Conservation (phyloP, 2,797 vertebrate species). For the Botia almorhae region DNA sequence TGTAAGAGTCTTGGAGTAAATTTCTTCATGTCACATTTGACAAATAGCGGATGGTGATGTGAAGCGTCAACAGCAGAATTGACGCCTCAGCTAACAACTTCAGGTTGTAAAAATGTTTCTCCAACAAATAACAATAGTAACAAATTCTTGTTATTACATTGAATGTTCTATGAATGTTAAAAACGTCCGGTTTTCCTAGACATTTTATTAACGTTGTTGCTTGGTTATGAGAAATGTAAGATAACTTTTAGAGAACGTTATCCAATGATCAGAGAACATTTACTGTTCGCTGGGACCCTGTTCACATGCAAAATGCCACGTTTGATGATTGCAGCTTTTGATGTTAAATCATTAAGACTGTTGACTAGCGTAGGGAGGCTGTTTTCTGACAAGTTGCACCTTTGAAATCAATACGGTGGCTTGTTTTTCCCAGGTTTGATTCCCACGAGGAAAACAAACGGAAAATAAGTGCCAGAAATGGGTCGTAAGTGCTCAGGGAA, state of each 20-base stretch:
- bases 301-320: conserved; percentile 38
- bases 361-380: not conserved
- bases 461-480: conserved; percentile 50
- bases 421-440: conserved; percentile 11
- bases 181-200: no score
- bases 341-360: conserved; percentile 41
- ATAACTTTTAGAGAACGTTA: no score
- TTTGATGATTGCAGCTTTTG: not conserved
- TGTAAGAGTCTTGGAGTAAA: conserved; percentile 12
- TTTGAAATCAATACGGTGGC: conserved; percentile 27
- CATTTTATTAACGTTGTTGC: no score
- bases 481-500: conserved; percentile 37
- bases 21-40: conserved; percentile 18
- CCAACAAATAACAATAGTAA: no score
- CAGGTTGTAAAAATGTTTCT: no score
- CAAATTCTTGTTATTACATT: no score
- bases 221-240: no score
- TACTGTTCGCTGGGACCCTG: not conserved
- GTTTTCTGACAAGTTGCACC: conserved; percentile 34
- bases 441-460: conserved; percentile 40
- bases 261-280: no score
- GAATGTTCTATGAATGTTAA: no score
- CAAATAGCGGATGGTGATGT: conserved; percentile 11
- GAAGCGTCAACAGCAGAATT: not conserved
- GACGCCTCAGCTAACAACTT: not conserved